Percentiles rank a stretch among this genome's conserved stretches.
Evolutionary conservation across 2,797 vertebrate species (phyloP).

Genomic region (Nyctibius grandis): DNA sequence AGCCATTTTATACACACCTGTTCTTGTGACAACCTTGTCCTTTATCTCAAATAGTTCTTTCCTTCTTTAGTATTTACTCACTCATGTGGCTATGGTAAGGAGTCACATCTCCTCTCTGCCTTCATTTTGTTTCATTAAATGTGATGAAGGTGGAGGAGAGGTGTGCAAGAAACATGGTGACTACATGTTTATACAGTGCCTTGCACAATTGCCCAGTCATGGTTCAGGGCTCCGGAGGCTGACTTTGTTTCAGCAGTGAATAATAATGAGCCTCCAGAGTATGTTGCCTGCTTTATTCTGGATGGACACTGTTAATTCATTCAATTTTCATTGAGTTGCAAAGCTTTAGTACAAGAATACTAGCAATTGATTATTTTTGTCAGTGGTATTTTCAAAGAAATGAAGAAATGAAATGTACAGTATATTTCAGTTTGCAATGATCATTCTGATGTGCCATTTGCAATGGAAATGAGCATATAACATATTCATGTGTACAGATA

Average conservation of each 20-base stretch:
- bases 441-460: constrained; percentile 37
- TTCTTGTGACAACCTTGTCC: not conserved
- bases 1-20: not conserved
- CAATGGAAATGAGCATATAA: constrained; percentile 63
- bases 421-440: constrained; percentile 47
- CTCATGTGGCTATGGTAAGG: not conserved
- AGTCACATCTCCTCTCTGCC: not conserved
- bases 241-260: not conserved
- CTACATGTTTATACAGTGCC: not conserved
- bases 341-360: not conserved
- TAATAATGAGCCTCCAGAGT: not conserved
- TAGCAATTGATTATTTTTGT: not conserved
- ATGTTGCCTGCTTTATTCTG: not conserved
- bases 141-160: not conserved
- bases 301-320: not conserved
- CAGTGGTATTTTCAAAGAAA: constrained; percentile 11
- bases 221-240: not conserved
- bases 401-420: constrained; percentile 31
- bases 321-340: not conserved
- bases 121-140: not conserved
- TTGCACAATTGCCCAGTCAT: not conserved
- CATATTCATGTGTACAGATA: constrained; percentile 58
- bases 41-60: not conserved
- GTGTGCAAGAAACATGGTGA: not conserved
- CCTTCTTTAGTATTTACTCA: not conserved